Evolutionary conservation across 1,140 invertebrate genomes (phyloP), one percentile per base, ranked within the genome.

Genomic region (Zaprionus kolodkinae): DNA sequence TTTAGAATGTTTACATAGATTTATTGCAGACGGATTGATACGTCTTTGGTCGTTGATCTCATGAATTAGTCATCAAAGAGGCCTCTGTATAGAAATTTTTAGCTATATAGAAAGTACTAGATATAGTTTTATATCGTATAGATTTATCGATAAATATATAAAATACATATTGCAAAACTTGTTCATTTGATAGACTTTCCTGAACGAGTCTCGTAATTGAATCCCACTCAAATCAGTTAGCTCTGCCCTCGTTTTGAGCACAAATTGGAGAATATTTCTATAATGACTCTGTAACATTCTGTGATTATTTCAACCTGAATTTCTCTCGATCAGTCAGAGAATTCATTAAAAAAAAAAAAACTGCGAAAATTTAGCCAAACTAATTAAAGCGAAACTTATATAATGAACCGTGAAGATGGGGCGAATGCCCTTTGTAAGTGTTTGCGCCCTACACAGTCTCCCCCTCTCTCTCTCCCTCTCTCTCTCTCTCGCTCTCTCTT

Each of bases 301-400:
- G 73, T 78, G 64, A 85, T 85, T 85, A 81, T 55, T 70, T 55
- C 35, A 66, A 77, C 81, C 72, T 40, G 71, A 77, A 86, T 85
- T 85, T 85, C 82, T 66, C 75, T n/a, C 6, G n/a, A 3, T 45
- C 33, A 48, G 52, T 21, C 45, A 45, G 3, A 45, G 61, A 64
- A 79, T 57, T 79, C 81, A 84, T 84, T 84, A 84, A 81, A 75
- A 57, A 69, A 70, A 76, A 2, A 21, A 69, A 70, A 76, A 2
- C 1, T 72, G 59, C 68, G 68, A 76, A 75, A 63, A 62, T 70
- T 79, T 77, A 66, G 67, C 66, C 59, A 71, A 82, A 83, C 68
- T 88, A 87, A 87, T 87, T 87, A 83, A 83, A 79, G 62, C 72
- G 60, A 77, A 69, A 68, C 79, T 87, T 87, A 87, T 75, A 83